Evolutionary conservation across 2,888 invertebrate genomes (phyloP).

Genomic region (Cantharis flavilabris): DNA sequence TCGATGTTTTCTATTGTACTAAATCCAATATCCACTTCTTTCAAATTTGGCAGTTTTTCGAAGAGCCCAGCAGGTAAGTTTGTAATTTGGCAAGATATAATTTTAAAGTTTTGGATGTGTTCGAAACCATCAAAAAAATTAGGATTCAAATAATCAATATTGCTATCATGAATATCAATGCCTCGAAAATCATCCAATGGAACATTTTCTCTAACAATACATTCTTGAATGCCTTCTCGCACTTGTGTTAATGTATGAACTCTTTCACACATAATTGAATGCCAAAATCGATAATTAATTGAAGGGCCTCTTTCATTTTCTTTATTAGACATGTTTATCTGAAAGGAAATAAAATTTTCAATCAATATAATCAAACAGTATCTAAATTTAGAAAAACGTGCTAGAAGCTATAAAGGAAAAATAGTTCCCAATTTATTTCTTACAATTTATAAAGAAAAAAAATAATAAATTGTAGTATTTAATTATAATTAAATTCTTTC

Average conservation of each 20-base stretch:
- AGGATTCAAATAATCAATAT: conserved; percentile 1
- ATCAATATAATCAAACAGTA: neutral
- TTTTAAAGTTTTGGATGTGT: neutral
- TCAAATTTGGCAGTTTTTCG: neutral
- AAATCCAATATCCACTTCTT: neutral
- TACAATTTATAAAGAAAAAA: neutral
- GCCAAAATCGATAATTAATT: neutral
- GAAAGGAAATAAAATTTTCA: neutral
- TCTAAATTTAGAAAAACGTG: neutral
- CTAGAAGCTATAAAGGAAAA: neutral
- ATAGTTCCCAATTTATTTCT: neutral
- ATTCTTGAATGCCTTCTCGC: neutral
- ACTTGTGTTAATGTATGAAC: neutral
- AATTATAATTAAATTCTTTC: too few relatives aligned
- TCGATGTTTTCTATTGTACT: conserved; percentile 4
- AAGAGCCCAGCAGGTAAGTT: neutral
- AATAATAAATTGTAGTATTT: too few relatives aligned
- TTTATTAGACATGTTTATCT: neutral
- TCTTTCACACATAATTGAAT: conserved; percentile 2
- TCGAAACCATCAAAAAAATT: neutral
- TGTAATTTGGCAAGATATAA: neutral
- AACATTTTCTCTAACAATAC: neutral
- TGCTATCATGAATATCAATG: conserved; percentile 2
- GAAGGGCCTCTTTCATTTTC: neutral
- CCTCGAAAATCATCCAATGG: neutral